Evolutionary conservation across 2,888 invertebrate genomes (phyloP).

Genomic region (Apoda limacodes): DNA sequence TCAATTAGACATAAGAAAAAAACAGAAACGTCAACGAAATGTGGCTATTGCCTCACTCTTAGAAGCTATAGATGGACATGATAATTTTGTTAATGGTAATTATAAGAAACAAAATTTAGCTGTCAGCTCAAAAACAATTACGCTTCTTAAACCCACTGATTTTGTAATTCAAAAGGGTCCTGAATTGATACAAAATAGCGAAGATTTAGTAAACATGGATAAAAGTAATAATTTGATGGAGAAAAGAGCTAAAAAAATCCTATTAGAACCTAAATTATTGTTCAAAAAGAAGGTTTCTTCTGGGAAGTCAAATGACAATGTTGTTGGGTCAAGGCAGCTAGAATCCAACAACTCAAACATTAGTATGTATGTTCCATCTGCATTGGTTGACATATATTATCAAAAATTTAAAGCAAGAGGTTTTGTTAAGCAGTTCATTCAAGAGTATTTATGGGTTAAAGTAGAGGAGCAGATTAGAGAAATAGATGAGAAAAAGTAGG

Average conservation of each 20-base stretch:
- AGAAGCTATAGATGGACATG: conserved; percentile 16
- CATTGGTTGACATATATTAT: conserved; percentile 31
- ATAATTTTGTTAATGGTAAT: conserved; percentile 5
- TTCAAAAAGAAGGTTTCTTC: conserved; percentile 20
- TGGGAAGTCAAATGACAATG: conserved; percentile 3
- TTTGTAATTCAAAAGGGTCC: conserved; percentile 15
- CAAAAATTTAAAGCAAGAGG: conserved; percentile 27
- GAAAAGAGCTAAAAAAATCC: too few species aligned
- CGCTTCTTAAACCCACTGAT: conserved; percentile 27
- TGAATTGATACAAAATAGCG: too few species aligned
- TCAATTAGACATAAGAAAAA: conserved; percentile 4
- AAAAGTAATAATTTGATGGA: too few species aligned
- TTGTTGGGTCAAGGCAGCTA: background rate
- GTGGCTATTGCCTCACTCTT: conserved; percentile 34
- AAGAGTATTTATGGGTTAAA: conserved; percentile 32
- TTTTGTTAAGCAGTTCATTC: conserved; percentile 21
- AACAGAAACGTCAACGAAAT: conserved; percentile 27
- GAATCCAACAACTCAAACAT: too few species aligned
- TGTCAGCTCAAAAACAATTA: conserved; percentile 9
- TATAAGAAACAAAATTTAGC: conserved; percentile 3
- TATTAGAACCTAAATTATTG: conserved; percentile 19
- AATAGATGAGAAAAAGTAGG: conserved; percentile 31
- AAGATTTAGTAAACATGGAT: too few species aligned
- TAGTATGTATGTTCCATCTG: conserved; percentile 29
- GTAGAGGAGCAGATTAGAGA: conserved; percentile 33